Conservation (phyloP, 2,888 invertebrate genomes). For the Lagria hirta region DNA sequence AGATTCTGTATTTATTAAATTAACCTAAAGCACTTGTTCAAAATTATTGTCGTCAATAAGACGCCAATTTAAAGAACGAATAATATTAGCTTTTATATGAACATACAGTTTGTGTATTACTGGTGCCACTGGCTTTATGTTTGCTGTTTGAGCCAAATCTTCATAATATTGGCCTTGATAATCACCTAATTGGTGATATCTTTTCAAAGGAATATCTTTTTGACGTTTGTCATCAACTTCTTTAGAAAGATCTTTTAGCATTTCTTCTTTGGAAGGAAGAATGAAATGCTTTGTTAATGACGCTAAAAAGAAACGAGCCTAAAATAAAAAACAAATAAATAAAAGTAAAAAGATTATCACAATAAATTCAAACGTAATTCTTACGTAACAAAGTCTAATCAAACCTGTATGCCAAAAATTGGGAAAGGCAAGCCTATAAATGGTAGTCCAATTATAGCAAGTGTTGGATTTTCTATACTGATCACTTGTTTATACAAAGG, state of each 20-base stretch:
- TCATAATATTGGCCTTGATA: slow-evolving; percentile 67
- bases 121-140: slow-evolving; percentile 63
- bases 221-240: slow-evolving; percentile 61
- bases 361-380: no score
- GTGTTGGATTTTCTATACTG: slow-evolving; percentile 75
- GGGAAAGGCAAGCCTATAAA: slow-evolving; percentile 83
- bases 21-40: no score
- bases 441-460: slow-evolving; percentile 83
- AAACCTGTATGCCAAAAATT: slow-evolving; percentile 83
- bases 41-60: slow-evolving; percentile 66
- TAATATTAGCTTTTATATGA: slow-evolving; percentile 63
- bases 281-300: slow-evolving; percentile 59
- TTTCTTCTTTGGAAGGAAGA: slow-evolving; percentile 64
- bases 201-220: slow-evolving; percentile 65
- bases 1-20: no score
- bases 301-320: slow-evolving; percentile 65
- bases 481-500: slow-evolving; percentile 86
- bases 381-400: no score
- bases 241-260: slow-evolving; percentile 62
- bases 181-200: slow-evolving; percentile 78
- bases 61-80: slow-evolving; percentile 66
- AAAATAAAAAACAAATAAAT: slow-evolving; percentile 37
- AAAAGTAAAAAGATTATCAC: no score
- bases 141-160: slow-evolving; percentile 66
- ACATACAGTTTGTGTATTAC: slow-evolving; percentile 72